Evolutionary conservation across 2,113 vertebrate species (phyloP), one percentile per base, ranked within the genome.

Genomic region (Pogona vitticeps): DNA sequence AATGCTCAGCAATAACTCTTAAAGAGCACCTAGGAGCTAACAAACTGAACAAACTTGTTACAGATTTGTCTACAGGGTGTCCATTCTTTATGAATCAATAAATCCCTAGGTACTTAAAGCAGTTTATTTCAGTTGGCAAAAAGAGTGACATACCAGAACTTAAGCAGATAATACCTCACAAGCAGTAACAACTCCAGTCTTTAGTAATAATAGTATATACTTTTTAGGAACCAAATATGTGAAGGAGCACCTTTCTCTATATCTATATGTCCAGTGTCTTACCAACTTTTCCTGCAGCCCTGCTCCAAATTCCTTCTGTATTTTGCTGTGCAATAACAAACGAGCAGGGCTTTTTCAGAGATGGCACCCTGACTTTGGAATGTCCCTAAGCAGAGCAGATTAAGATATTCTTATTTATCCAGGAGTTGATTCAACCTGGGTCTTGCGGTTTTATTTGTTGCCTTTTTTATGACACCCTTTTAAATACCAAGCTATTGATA

Each of bases 1-100:
- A 87, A 76, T 20, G 42, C 80, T 70, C 77, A 86, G 71, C 8
- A 31, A 86, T 83, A 88, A 14, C 33, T 67, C 40, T 86, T 89
- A 81, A 76, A 91, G 70, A 21, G 17, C 1, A 78, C 2, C 38
- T 59, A 63, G 20, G 63, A 71, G 70, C 56, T 76, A 83, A 87
- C 68, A 82, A 90, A 86, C 1, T 21, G 40, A 31, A 26, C 80
- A 88, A 80, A 88, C 36, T 83, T 52, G 46, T 52, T 61, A 71
- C 82, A 70, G 81, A 88, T 80, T 82, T 78, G 31, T 61, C 76
- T 0, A 0, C 88, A 89, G 87, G 31, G 68, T n/a, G 26, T 71
- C 75, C 0, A 2, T 88, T 83, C 84, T 65, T 10, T 31, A 63
- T 81, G 84, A 88, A 92, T 71, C 58, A 80, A 80, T 63, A 88